Base-by-base conservation (phyloP, 2,888 invertebrate species). In the Hybos culiciformis region DNA sequence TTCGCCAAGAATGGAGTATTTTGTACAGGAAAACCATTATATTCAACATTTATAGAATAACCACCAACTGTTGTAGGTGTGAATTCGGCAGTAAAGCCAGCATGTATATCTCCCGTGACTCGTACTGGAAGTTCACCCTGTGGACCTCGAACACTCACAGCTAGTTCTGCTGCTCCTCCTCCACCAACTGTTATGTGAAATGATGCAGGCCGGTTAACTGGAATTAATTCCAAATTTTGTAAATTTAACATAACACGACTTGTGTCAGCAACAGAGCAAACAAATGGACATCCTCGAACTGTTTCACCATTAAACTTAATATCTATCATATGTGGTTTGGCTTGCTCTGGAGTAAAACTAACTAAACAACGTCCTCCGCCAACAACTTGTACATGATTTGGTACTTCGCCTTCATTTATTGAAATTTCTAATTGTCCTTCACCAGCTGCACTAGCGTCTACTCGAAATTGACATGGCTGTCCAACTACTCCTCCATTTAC, bases 381-480 rank as follows among this genome's bases (percentile, higher is more conserved):
- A 14, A 96, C 87, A 42, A 94, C 93, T 71, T 85, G 84, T 19
- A 97, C 96, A 66, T 94, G 93, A 72, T 98, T 98, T 38, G 97
- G 96, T 48, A 98, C 92, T 73, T 94, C 91, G 52, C 97, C 97
- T 70, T 94, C 93, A 67, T 98, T 97, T 62, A 98, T 94, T 56
- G 94, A 94, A 60, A 98, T 98, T 75, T 98, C 97, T 58, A 98
- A 73, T 70, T 97, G 96, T 39, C 98, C 98, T 73, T 97, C 97
- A 32, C 98, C 98, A 41, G 97, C 97, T 60, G 92, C 88, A 61
- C 90, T 91, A 39, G 96, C 97, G 69, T 97, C 96, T 66, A 98
- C 97, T 78, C 85, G 80, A 67, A 98, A 97, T 68, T 94, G 92
- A 61, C 93, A 91, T 49, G 92, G 88, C 67, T 94, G 90, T 42